Evolutionary conservation across 2,797 vertebrate genomes (phyloP).

Genomic region (Margarornis squamiger): DNA sequence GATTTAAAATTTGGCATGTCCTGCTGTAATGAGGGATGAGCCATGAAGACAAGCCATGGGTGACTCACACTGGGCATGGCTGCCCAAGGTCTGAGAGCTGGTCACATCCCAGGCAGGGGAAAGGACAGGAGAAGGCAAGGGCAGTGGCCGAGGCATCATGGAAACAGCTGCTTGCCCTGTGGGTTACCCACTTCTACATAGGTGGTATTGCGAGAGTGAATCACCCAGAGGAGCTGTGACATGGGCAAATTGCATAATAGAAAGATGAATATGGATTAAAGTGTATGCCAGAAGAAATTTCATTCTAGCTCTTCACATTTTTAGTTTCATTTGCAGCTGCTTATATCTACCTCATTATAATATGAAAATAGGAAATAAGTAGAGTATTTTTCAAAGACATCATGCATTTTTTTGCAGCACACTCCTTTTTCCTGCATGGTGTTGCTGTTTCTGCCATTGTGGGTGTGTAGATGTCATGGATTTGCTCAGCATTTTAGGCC

Average conservation of each 20-base stretch:
- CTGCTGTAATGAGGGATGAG: neutral
- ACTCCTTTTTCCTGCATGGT: neutral
- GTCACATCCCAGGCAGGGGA: neutral
- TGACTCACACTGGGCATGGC: too few relatives aligned
- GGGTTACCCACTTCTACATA: accelerated
- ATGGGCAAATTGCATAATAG: neutral
- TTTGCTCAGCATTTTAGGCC: neutral
- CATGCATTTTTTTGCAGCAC: neutral
- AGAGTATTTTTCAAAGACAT: neutral
- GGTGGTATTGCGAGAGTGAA: accelerated
- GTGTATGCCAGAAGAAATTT: neutral
- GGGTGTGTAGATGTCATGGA: neutral
- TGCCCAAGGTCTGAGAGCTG: neutral
- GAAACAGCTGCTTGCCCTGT: neutral
- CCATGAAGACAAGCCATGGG: neutral
- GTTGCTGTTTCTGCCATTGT: neutral
- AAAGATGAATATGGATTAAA: neutral
- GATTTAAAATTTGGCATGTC: neutral
- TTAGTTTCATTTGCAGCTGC: neutral
- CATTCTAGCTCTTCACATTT: neutral
- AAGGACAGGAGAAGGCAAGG: neutral
- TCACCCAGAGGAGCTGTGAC: neutral
- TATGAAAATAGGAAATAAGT: neutral
- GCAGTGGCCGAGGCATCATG: neutral
- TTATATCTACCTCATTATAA: neutral